phyloP scores from a whole-genome alignment of 2,888 invertebrate species.

The Nectonema munidae region DNA sequence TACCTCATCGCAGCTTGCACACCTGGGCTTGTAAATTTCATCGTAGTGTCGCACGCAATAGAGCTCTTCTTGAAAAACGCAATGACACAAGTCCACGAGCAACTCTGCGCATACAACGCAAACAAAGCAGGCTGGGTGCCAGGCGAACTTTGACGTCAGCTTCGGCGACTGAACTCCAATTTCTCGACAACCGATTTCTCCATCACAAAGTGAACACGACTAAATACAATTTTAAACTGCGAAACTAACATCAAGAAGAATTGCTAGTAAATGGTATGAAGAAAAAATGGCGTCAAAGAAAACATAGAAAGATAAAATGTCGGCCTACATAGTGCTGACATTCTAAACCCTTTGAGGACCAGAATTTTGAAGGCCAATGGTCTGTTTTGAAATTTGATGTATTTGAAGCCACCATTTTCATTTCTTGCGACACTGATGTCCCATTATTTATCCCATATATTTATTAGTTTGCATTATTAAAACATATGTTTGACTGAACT shows the following conservation, averaged over 20 bases:
- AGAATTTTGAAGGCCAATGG: too few relatives aligned
- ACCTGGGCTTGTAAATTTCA: constrained; percentile 67
- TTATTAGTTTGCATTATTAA: too few relatives aligned
- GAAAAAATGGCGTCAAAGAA: too few relatives aligned
- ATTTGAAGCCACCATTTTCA: too few relatives aligned
- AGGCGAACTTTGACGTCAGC: constrained; percentile 29
- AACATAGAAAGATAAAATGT: too few relatives aligned
- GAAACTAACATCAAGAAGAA: background rate
- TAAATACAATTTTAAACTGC: background rate
- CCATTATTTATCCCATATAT: too few relatives aligned
- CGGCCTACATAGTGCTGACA: too few relatives aligned
- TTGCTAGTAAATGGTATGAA: background rate
- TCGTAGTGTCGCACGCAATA: constrained; percentile 86
- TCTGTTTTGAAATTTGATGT: too few relatives aligned
- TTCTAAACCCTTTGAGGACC: too few relatives aligned
- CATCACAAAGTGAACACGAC: too few relatives aligned
- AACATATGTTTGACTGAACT: too few relatives aligned
- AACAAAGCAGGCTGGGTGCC: constrained; percentile 70
- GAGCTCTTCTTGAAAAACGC: constrained; percentile 49
- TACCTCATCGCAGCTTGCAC: constrained; percentile 91
- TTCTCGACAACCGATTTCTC: constrained; percentile 24
- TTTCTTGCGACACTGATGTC: too few relatives aligned
- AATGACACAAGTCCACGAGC: constrained; percentile 77
- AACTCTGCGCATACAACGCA: constrained; percentile 53
- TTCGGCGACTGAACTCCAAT: constrained; percentile 52